Percentiles rank a stretch among this genome's conserved stretches.
Evolutionary conservation across 2,113 vertebrate genomes (phyloP).

Genomic region (Pygoscelis adeliae): DNA sequence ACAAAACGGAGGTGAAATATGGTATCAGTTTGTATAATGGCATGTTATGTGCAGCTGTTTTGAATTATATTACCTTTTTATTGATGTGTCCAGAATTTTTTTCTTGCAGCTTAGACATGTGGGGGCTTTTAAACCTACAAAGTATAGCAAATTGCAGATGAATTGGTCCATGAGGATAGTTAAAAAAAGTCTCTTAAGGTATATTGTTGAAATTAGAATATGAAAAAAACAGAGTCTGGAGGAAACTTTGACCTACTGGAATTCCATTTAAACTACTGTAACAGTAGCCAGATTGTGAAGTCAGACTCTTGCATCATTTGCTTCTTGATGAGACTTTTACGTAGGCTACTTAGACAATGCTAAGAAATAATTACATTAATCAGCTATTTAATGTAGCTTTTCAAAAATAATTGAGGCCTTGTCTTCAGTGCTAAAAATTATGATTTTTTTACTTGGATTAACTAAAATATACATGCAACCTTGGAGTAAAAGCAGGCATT

Average conservation of each 20-base stretch:
- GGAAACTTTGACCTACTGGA: conserved; percentile 65
- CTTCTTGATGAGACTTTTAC: not conserved
- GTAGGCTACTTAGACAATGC: not conserved
- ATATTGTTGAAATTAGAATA: conserved; percentile 57
- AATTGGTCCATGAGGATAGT: conserved; percentile 72
- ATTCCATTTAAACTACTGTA: conserved; percentile 68
- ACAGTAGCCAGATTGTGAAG: conserved; percentile 62
- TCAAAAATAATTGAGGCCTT: not conserved
- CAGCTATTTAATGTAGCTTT: not conserved
- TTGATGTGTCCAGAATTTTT: conserved; percentile 74
- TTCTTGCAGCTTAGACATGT: conserved; percentile 72
- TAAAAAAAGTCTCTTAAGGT: conserved; percentile 58
- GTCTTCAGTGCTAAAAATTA: not conserved
- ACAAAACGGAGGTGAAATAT: conserved; percentile 65
- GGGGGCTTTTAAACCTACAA: conserved; percentile 69
- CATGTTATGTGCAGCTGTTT: conserved; percentile 76
- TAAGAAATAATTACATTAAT: not conserved
- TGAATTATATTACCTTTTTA: conserved; percentile 77
- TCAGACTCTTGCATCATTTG: not conserved
- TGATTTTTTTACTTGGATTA: not conserved
- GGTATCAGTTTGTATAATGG: conserved; percentile 77
- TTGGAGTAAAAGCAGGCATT: not conserved
- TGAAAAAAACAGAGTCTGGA: not conserved
- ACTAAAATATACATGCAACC: not conserved
- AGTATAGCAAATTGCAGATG: conserved; percentile 79